Evolutionary conservation across 2,797 vertebrate species (phyloP), one percentile per base, ranked within the genome.

Genomic region (Dryobates pubescens): DNA sequence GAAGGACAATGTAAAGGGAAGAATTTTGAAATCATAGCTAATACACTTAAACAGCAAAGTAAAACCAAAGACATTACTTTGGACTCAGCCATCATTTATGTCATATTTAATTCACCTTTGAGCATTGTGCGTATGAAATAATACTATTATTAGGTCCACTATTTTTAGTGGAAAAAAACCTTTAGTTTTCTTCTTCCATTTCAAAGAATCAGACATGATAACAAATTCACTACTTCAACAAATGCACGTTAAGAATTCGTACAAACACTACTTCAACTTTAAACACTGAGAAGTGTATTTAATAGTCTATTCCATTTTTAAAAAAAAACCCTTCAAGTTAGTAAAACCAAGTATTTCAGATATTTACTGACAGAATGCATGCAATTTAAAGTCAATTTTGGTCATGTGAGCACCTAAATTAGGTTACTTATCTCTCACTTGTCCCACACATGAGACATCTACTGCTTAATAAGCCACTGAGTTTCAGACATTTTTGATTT

Each of bases 401-500:
- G 82, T 88, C 87, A 91, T 63, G 51, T 83, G 77, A 85, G 74
- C 38, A 78, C 43, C 70, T 89, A 88, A 91, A 76, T 67, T 91
- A 75, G 70, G 89, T 93, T 88, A 88, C 85, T 92, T 90, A 72
- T 89, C 59, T 94, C 87, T 95, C 89, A 94, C 59, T 92, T 95
- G 89, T 95, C 93, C 91, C 93, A 95, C 80, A 89, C 84, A 86
- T 57, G 57, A 41, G 56, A 87, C 1, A 0, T 93, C 76, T 90
- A 78, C 49, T 81, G 72, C 73, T 90, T 90, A 93, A 89, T 93
- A 95, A 93, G 54, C 62, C 67, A 59, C 17, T 0, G 1, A 65
- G 64, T 93, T 86, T 93, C 82, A 93, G 82, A 82, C 72, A 62
- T 90, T 90, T 92, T 90, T 2, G 0, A 86, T 95, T 95, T 49